These are phyloP conservation scores for Hemichromis elongatus DNA, from an alignment of 2,113 vertebrate genomes.

Conservation along the genomic window DNA sequence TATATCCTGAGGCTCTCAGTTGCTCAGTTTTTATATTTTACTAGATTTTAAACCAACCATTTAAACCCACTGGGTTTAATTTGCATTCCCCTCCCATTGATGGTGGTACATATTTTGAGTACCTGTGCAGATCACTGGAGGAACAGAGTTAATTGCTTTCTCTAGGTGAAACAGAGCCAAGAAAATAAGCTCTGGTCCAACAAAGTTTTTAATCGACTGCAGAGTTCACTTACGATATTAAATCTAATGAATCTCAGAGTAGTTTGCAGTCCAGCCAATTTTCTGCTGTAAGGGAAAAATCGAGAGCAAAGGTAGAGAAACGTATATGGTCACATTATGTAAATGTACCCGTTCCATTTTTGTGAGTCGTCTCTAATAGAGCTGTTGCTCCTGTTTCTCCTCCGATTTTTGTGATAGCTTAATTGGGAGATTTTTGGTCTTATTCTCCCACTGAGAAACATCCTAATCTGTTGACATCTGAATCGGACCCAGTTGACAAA, in stretches of 20 bases:
- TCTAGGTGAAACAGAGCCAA: neutral
- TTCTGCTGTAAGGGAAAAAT: neutral
- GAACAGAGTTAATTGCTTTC: constrained; percentile 34
- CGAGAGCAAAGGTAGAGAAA: neutral
- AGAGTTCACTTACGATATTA: neutral
- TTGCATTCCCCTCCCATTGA: constrained; percentile 2
- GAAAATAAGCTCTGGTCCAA: neutral
- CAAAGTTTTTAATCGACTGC: constrained; percentile 26
- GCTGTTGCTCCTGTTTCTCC: neutral
- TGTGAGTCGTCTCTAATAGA: neutral
- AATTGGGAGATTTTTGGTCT: neutral
- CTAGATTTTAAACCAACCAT: neutral
- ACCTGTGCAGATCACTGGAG: constrained; percentile 12
- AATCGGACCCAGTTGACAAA: neutral
- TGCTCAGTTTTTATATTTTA: neutral
- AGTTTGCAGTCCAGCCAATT: constrained; percentile 11
- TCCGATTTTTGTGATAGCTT: neutral
- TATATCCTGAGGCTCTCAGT: neutral
- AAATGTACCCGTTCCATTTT: neutral
- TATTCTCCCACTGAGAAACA: neutral
- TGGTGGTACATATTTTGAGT: neutral
- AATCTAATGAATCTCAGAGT: neutral
- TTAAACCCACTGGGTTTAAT: constrained; percentile 1
- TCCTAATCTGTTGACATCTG: neutral
- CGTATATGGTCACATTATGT: neutral